These are phyloP conservation scores for Phymanthus crucifer DNA, from an alignment of 92 coral and sea anemone species.

Conservation along the genomic window DNA sequence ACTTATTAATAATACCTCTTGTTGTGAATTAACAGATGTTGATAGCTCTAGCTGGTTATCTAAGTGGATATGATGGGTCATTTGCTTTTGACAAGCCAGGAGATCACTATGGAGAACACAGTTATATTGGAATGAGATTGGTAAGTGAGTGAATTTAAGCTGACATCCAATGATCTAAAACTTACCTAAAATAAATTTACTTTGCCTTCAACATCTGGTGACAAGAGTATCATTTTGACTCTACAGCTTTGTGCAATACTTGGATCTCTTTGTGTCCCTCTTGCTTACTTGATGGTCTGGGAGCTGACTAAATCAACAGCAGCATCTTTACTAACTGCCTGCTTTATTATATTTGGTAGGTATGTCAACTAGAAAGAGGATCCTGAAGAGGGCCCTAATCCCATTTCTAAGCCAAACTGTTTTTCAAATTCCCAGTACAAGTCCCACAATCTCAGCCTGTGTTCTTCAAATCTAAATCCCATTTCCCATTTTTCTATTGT, in stretches of 20 bases:
- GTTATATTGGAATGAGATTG: constrained; percentile 93
- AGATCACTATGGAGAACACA: constrained; percentile 82
- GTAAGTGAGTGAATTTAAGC: constrained; percentile 17
- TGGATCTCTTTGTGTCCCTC: constrained; percentile 89
- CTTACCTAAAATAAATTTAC: neutral
- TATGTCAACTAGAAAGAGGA: neutral
- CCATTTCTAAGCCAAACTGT: neutral
- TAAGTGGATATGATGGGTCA: constrained; percentile 91
- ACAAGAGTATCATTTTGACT: neutral
- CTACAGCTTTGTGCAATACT: constrained; percentile 79
- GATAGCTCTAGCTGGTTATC: constrained; percentile 88
- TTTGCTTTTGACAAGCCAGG: constrained; percentile 98
- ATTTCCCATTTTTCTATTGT: too few species aligned
- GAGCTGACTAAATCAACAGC: constrained; percentile 89
- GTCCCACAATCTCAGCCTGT: too few species aligned
- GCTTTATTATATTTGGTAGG: constrained; percentile 95
- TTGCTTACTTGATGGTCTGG: constrained; percentile 96
- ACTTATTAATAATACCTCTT: neutral
- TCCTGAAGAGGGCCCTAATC: too few species aligned
- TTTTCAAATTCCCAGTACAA: too few species aligned
- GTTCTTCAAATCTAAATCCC: too few species aligned
- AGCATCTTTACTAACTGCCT: constrained; percentile 77
- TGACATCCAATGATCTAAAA: neutral
- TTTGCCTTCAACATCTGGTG: neutral
- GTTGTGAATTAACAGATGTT: constrained; percentile 64